Evolutionary conservation across 2,888 invertebrate genomes (phyloP).

Genomic region (Watsonalla cultraria): DNA sequence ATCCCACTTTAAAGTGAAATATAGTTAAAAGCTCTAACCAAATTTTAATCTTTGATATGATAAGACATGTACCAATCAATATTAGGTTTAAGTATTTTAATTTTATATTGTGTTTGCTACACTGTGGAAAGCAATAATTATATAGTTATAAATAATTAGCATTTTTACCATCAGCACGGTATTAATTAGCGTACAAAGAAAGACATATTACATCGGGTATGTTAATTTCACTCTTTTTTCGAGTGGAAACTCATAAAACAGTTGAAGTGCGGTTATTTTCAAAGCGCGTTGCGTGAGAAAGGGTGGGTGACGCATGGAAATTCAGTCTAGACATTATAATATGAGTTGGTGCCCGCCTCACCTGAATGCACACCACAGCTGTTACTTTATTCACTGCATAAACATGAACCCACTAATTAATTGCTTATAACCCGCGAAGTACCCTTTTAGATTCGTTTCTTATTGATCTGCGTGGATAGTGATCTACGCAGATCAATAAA

Average conservation of each 20-base stretch:
- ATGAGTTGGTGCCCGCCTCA: constrained; percentile 28
- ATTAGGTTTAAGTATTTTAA: too few relatives aligned
- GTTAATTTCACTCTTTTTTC: not conserved
- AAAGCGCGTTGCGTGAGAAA: constrained; percentile 68
- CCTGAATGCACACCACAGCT: constrained; percentile 57
- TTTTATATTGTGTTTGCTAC: too few relatives aligned
- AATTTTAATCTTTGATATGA: too few relatives aligned
- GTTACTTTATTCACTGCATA: constrained; percentile 52
- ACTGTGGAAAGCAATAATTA: not conserved
- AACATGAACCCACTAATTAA: constrained; percentile 61
- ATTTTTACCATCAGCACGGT: not conserved
- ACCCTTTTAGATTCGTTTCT: constrained; percentile 16
- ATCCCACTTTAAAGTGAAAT: too few relatives aligned
- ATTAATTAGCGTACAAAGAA: not conserved
- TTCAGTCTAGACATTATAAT: constrained; percentile 58
- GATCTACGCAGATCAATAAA: too few relatives aligned
- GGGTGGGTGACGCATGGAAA: constrained; percentile 57
- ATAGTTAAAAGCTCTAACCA: too few relatives aligned
- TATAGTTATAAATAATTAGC: not conserved
- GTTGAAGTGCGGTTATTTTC: constrained; percentile 45
- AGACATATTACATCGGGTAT: not conserved
- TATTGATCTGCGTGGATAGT: not conserved
- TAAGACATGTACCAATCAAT: too few relatives aligned
- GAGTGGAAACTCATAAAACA: constrained; percentile 23
- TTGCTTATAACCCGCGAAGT: constrained; percentile 48